These are phyloP conservation scores for Tragelaphus oryx DNA, from an alignment of 2,797 vertebrate genomes.

Conservation along the genomic window DNA sequence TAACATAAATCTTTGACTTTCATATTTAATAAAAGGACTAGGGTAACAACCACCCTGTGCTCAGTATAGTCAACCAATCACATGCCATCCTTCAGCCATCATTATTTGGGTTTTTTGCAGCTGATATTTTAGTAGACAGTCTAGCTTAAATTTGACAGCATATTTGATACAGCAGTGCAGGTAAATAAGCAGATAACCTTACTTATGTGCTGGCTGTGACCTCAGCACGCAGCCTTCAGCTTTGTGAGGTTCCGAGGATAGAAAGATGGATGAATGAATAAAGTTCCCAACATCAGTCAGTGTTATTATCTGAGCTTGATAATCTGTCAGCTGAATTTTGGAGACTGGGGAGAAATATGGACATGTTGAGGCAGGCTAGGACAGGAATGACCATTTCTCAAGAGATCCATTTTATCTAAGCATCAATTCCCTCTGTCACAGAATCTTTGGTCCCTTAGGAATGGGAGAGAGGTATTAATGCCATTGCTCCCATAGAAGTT, in stretches of 20 bases:
- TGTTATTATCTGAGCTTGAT: slow-evolving; percentile 45
- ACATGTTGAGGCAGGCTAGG: background rate
- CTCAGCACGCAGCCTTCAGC: slow-evolving; percentile 24
- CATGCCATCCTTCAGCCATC: slow-evolving; percentile 66
- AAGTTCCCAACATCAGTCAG: slow-evolving; percentile 44
- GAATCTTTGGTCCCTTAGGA: background rate
- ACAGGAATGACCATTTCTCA: background rate
- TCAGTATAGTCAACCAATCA: slow-evolving; percentile 73
- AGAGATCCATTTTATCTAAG: background rate
- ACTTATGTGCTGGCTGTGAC: slow-evolving; percentile 44
- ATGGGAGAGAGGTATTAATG: too few species aligned
- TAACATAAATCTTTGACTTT: slow-evolving; percentile 80
- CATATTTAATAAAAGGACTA: slow-evolving; percentile 80
- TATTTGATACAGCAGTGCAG: slow-evolving; percentile 61
- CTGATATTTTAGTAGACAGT: slow-evolving; percentile 61
- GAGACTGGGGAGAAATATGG: background rate
- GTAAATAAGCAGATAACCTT: slow-evolving; percentile 50
- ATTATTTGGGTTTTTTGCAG: slow-evolving; percentile 71
- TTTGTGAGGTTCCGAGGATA: slow-evolving; percentile 31
- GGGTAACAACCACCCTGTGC: slow-evolving; percentile 68
- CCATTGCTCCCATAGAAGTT: background rate
- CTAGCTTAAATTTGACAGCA: slow-evolving; percentile 62
- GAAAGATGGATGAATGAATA: slow-evolving; percentile 44
- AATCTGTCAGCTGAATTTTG: background rate
- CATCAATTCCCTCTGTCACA: background rate